Evolutionary conservation across 2,797 vertebrate genomes (phyloP), one percentile per base, ranked within the genome.

Genomic region (Poeciliopsis gracilis): DNA sequence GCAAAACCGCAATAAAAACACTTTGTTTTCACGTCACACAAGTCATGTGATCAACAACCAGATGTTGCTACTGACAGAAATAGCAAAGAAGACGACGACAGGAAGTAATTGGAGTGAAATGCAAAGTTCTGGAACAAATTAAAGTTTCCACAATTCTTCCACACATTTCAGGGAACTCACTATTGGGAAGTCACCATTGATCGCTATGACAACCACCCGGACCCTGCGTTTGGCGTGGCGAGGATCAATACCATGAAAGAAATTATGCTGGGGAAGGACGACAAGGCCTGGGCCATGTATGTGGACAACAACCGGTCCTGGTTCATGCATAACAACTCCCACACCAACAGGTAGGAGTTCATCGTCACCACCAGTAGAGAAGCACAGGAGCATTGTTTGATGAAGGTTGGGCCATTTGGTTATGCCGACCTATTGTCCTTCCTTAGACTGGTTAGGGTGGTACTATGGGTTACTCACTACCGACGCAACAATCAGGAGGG

Each of bases 261-360:
- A 92, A 97, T 97, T 99, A 99, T 99, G 98, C 94, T 99, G 91
- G 98, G 98, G 79, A 99, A 99, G 93, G 98, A 99, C 8, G 97
- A 99, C 92, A 99, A 98, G 91, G 98, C 98, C 16, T 99, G 98
- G 98, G 97, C 98, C 85, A 99, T 99, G 98, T 99, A 99, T 9
- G 98, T 99, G 95, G 98, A 99, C 95, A 99, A 98, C 91, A 99
- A 99, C 95, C 95, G 98, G 79, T 98, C 97, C 93, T 99, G 98
- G 98, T 99, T 99, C 96, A 99, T 99, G 98, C 97, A 99, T 96
- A 98, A 97, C 96, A 99, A 99, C 89, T 99, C 98, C 0, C 98
- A 99, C 96, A 99, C 98, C 80, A 99, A 98, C 97, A 98, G 98
- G 98, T 99, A 82, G 97, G 90, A 98, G 69, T 97, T 98, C 10